These are phyloP conservation scores for Melipona quadrifasciata DNA, from an alignment of 1,140 invertebrate genomes.

Conservation along the genomic window DNA sequence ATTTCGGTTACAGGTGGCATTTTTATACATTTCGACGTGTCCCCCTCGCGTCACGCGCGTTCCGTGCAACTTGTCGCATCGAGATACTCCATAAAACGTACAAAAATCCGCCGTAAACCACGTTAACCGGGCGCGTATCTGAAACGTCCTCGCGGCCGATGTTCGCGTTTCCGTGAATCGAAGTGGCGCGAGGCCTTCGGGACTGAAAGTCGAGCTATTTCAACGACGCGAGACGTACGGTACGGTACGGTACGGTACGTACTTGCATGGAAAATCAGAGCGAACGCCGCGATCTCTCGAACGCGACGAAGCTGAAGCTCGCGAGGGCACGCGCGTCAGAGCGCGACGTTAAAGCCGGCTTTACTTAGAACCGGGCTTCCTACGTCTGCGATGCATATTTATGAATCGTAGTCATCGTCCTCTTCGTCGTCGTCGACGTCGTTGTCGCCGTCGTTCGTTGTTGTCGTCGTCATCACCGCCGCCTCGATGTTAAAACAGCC, in stretches of 20 bases:
- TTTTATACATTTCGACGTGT: too few species aligned
- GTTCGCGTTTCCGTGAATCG: background rate
- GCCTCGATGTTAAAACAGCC: constrained; percentile 40
- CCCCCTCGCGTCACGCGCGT: too few species aligned
- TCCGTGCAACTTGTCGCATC: too few species aligned
- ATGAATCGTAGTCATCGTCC: constrained; percentile 64
- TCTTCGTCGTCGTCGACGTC: constrained; percentile 22
- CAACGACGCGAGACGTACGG: background rate
- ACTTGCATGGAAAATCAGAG: constrained; percentile 2
- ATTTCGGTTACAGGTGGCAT: too few species aligned
- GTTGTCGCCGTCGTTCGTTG: background rate
- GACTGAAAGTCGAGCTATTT: constrained; percentile 3
- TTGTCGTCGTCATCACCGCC: constrained; percentile 35
- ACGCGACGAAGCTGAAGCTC: constrained; percentile 34
- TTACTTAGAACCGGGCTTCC: constrained; percentile 55
- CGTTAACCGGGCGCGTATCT: background rate
- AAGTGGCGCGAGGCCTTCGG: background rate
- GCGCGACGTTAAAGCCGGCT: constrained; percentile 58
- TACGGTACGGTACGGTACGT: background rate
- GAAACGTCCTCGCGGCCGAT: too few species aligned
- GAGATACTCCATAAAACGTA: too few species aligned
- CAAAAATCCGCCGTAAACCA: too few species aligned
- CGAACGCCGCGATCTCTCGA: constrained; percentile 9
- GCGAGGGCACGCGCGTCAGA: constrained; percentile 40
- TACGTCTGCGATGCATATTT: constrained; percentile 68